phyloP scores from a whole-genome alignment of 2,113 vertebrate species.

The Hystrix brachyura region DNA sequence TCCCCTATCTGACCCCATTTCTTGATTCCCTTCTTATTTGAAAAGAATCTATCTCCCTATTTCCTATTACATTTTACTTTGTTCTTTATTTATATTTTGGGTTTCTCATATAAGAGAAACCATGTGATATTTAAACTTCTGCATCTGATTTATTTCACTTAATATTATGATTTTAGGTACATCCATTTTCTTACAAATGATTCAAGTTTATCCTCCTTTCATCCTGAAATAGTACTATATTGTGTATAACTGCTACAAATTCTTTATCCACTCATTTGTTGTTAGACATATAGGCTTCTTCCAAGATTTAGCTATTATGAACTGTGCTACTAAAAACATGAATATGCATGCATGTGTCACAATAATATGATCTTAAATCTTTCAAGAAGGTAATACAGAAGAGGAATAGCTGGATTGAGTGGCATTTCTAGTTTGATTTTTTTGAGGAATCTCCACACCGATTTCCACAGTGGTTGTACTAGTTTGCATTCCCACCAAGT shows the following conservation, averaged over 20 bases:
- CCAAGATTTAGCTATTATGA: not conserved
- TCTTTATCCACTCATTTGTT: not conserved
- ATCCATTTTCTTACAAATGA: not conserved
- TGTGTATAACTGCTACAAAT: not conserved
- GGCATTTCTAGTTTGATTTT: not conserved
- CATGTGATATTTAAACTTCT: not conserved
- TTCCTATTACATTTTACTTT: not conserved
- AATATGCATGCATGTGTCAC: not conserved
- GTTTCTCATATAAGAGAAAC: not conserved
- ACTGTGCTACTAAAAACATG: not conserved
- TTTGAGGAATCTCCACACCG: not conserved
- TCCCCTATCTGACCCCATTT: not conserved
- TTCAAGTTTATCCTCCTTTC: not conserved
- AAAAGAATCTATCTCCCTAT: not conserved
- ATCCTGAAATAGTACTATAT: not conserved
- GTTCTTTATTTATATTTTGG: not conserved
- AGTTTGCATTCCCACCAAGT: not conserved
- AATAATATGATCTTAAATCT: not conserved
- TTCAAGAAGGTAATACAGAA: not conserved
- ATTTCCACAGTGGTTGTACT: not conserved
- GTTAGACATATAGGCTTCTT: not conserved
- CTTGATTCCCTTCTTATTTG: not conserved
- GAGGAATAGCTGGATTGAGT: not conserved
- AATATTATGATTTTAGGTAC: not conserved
- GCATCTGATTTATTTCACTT: not conserved